Conservation (phyloP, 1,140 invertebrate species). For the Danaus plexippus region DNA sequence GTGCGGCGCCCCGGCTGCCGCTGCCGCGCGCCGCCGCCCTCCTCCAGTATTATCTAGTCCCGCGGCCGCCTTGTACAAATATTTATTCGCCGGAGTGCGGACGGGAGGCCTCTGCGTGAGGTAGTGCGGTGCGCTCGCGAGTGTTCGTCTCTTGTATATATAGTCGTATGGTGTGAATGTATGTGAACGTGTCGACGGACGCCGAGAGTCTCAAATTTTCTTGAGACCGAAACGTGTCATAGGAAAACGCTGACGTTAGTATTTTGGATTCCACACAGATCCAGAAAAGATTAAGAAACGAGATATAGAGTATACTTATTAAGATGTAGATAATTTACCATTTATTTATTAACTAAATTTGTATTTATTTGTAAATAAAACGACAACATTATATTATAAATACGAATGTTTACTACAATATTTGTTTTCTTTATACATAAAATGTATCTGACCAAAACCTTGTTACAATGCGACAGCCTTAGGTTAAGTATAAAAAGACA, state of each 20-base stretch:
- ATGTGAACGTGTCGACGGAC: constrained; percentile 70
- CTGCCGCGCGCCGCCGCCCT: constrained; percentile 68
- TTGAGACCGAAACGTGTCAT: constrained; percentile 71
- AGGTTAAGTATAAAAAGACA: no score
- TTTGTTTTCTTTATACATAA: constrained; percentile 43
- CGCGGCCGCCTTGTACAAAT: constrained; percentile 67
- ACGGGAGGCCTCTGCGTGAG: constrained; percentile 47
- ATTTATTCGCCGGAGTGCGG: constrained; percentile 64
- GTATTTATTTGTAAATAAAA: constrained; percentile 73
- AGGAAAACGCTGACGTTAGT: constrained; percentile 70
- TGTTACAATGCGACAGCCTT: no score
- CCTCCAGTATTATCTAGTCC: constrained; percentile 73
- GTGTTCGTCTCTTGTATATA: constrained; percentile 59
- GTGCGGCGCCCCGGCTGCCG: constrained; percentile 77
- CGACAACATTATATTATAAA: constrained; percentile 71
- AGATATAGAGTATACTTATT: constrained; percentile 71
- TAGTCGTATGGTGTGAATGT: constrained; percentile 68
- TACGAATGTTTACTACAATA: constrained; percentile 72
- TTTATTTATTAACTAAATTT: constrained; percentile 73
- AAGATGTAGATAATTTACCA: constrained; percentile 73
- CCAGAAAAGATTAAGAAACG: constrained; percentile 70
- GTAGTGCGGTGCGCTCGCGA: constrained; percentile 54
- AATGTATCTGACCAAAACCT: no score
- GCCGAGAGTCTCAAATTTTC: constrained; percentile 70
- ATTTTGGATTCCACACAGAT: constrained; percentile 66